Conservation (phyloP, 2,113 vertebrate genomes). For the Heterotilapia buettikoferi region DNA sequence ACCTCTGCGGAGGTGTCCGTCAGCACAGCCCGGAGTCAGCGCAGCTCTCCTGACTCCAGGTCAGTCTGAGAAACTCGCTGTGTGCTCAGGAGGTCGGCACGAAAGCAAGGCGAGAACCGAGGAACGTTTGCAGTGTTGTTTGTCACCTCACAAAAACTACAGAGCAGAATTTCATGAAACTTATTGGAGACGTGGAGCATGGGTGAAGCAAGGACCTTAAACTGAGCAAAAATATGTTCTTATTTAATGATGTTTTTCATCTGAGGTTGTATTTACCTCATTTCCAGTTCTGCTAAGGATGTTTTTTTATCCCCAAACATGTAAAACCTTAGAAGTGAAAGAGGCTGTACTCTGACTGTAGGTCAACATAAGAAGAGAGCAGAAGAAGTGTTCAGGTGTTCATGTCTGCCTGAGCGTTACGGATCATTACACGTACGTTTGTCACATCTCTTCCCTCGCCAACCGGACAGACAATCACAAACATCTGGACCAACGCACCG, state of each 20-base stretch:
- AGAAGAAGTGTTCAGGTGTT: neutral
- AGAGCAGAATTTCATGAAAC: neutral
- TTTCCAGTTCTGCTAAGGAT: neutral
- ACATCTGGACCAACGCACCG: slow-evolving; percentile 69
- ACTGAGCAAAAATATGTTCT: neutral
- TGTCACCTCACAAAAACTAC: neutral
- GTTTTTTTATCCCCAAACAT: neutral
- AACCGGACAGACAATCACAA: slow-evolving; percentile 76
- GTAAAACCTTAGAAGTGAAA: neutral
- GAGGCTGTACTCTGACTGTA: neutral
- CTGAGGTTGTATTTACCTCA: neutral
- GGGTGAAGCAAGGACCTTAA: neutral
- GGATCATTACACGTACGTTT: slow-evolving; percentile 58
- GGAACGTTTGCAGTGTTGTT: neutral
- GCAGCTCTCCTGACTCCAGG: neutral
- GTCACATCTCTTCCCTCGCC: slow-evolving; percentile 65
- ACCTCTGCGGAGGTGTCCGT: neutral
- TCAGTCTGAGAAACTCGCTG: neutral
- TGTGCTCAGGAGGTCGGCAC: neutral
- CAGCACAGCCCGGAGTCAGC: neutral
- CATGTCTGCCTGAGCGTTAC: neutral
- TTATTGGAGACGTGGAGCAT: neutral
- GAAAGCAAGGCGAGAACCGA: neutral
- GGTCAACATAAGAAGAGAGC: neutral
- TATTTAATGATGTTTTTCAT: neutral